These are phyloP conservation scores for Minunthozetes semirufus DNA, from an alignment of 2,888 invertebrate genomes.

Conservation along the genomic window DNA sequence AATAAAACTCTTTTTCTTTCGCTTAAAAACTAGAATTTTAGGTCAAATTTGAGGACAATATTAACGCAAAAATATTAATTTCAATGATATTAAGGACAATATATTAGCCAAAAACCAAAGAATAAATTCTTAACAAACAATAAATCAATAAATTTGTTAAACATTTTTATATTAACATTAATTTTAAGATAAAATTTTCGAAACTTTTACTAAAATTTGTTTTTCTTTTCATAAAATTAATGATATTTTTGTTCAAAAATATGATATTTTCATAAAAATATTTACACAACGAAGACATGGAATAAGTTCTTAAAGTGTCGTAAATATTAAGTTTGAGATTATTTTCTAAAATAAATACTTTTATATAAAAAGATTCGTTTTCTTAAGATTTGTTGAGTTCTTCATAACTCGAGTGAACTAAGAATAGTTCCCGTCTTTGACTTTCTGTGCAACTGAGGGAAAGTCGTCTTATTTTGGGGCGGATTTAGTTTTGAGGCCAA, in stretches of 20 bases:
- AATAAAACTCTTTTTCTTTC: neutral
- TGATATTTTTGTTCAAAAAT: neutral
- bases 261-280: no score
- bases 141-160: no score
- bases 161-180: no score
- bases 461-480: constrained; percentile 41
- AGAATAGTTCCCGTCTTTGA: constrained; percentile 38
- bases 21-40: neutral
- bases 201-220: neutral
- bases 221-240: neutral
- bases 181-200: no score
- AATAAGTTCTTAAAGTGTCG: no score
- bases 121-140: neutral
- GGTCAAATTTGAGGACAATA: neutral
- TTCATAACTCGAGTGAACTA: constrained; percentile 31
- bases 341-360: neutral
- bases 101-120: neutral
- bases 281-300: no score
- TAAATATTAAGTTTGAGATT: neutral
- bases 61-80: neutral
- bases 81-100: neutral
- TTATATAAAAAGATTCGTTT: neutral
- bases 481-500: constrained; percentile 73
- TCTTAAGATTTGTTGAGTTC: neutral
- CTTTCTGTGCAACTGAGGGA: constrained; percentile 41